These are phyloP conservation scores for Helicoverpa assulta DNA, from an alignment of 2,888 invertebrate species.

Conservation along the genomic window DNA sequence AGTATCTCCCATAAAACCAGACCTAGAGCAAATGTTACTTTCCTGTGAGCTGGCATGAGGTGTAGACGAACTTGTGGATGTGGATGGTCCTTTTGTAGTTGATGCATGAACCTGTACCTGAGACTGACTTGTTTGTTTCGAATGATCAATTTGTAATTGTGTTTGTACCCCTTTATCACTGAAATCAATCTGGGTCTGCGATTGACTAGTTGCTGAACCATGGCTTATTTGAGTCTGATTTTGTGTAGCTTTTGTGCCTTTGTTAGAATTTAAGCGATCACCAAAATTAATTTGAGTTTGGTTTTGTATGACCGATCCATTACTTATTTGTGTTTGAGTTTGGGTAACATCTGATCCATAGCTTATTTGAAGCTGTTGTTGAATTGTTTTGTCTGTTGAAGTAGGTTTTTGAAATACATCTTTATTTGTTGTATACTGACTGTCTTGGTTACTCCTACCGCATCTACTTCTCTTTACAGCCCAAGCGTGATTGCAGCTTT, in stretches of 20 bases:
- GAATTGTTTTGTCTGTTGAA: constrained; percentile 55
- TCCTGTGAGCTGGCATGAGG: constrained; percentile 13
- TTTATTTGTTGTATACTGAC: constrained; percentile 16
- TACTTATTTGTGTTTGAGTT: constrained; percentile 74
- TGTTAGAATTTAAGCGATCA: constrained; percentile 55
- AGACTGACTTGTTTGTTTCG: constrained; percentile 73
- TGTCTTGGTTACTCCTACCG: constrained; percentile 67
- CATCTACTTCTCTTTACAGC: constrained; percentile 87
- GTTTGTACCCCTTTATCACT: constrained; percentile 72
- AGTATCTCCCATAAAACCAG: constrained; percentile 91
- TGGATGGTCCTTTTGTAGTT: constrained; percentile 58
- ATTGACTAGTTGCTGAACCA: constrained; percentile 72
- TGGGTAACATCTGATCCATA: constrained; percentile 72
- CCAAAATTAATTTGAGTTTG: constrained; percentile 76
- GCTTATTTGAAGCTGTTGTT: constrained; percentile 73
- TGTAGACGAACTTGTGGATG: constrained; percentile 32
- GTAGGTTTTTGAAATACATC: constrained; percentile 28
- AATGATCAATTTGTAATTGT: constrained; percentile 77
- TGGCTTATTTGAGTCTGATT: constrained; percentile 74
- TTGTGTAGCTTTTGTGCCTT: constrained; percentile 61
- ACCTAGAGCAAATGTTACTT: constrained; percentile 62
- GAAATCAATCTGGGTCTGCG: constrained; percentile 74
- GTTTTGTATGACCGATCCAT: constrained; percentile 70
- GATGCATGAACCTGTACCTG: constrained; percentile 70
- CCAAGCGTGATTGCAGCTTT: constrained; percentile 94